Evolutionary conservation across 2,888 invertebrate genomes (phyloP).

Genomic region (Enoplolaimus lenunculus): DNA sequence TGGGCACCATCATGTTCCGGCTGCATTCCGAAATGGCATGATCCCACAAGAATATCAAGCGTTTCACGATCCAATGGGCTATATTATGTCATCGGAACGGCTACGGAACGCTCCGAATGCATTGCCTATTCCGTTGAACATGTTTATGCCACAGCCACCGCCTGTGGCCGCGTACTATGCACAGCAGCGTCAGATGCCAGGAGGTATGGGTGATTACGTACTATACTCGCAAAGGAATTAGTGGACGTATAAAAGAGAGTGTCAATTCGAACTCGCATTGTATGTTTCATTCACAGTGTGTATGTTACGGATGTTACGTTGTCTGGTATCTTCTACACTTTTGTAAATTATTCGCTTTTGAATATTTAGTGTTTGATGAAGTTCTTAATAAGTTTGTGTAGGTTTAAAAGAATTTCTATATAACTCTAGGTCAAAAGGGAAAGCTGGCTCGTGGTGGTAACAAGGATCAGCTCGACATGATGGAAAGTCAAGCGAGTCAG

Average conservation of each 20-base stretch:
- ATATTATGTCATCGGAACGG: slow-evolving; percentile 64
- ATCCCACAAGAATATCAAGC: slow-evolving; percentile 49
- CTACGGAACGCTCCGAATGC: slow-evolving; percentile 52
- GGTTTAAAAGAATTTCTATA: too few species aligned
- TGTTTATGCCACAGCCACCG: slow-evolving; percentile 47
- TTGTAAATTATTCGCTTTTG: too few species aligned
- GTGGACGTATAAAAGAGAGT: too few species aligned
- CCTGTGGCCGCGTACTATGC: slow-evolving; percentile 61
- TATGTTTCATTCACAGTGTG: too few species aligned
- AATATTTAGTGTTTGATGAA: too few species aligned
- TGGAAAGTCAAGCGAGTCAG: slow-evolving; percentile 42
- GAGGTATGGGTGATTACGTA: too few species aligned
- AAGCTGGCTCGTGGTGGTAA: slow-evolving; percentile 38
- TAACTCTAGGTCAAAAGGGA: slow-evolving; percentile 43
- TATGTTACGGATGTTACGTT: too few species aligned
- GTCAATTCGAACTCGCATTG: too few species aligned
- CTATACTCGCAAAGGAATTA: too few species aligned
- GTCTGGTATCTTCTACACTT: too few species aligned
- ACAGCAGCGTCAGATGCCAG: slow-evolving; percentile 56
- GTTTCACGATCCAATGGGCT: slow-evolving; percentile 73
- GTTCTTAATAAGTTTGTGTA: too few species aligned
- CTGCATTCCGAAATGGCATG: not conserved
- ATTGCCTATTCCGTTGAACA: slow-evolving; percentile 80
- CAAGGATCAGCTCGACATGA: slow-evolving; percentile 30
- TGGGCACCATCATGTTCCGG: too few species aligned